These are phyloP conservation scores for Onchidella celtica DNA, from an alignment of 2,888 invertebrate species.

Conservation along the genomic window DNA sequence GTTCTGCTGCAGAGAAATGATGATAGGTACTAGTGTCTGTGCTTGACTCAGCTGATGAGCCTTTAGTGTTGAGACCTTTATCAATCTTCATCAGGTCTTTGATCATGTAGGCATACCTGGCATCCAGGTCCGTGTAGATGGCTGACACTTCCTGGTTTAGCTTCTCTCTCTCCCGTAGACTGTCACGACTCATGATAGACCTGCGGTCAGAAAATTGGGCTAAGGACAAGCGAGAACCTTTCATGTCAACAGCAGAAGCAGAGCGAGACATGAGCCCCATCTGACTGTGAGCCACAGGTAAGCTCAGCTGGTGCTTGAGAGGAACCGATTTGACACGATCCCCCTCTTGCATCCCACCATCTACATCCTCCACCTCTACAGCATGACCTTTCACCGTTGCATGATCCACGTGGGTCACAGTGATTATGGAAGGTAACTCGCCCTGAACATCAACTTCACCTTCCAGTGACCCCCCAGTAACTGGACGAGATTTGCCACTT, in stretches of 20 bases:
- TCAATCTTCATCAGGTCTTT: constrained; percentile 65
- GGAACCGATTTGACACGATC: constrained; percentile 8
- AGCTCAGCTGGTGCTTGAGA: constrained; percentile 10
- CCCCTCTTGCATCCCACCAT: not conserved
- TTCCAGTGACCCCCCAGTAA: constrained; percentile 27
- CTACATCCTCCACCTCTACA: not conserved
- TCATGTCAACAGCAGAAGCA: constrained; percentile 10
- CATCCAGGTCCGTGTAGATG: constrained; percentile 64
- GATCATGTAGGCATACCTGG: constrained; percentile 64
- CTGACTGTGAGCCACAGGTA: constrained; percentile 4
- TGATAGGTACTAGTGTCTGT: not conserved
- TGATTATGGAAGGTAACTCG: not conserved
- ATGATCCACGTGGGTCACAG: not conserved
- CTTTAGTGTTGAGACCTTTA: constrained; percentile 51
- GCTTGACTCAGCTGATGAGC: constrained; percentile 2
- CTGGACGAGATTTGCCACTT: constrained; percentile 48
- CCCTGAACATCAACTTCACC: not conserved
- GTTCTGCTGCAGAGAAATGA: not conserved
- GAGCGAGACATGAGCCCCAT: constrained; percentile 19
- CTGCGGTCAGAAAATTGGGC: constrained; percentile 36
- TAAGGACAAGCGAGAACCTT: constrained; percentile 30
- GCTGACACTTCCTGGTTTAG: constrained; percentile 64
- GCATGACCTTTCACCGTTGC: not conserved
- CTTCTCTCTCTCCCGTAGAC: constrained; percentile 65
- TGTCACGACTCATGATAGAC: constrained; percentile 62